phyloP scores from a whole-genome alignment of 37 sponge, comb jelly and placozoan genomes.

The Spongia lamella region DNA sequence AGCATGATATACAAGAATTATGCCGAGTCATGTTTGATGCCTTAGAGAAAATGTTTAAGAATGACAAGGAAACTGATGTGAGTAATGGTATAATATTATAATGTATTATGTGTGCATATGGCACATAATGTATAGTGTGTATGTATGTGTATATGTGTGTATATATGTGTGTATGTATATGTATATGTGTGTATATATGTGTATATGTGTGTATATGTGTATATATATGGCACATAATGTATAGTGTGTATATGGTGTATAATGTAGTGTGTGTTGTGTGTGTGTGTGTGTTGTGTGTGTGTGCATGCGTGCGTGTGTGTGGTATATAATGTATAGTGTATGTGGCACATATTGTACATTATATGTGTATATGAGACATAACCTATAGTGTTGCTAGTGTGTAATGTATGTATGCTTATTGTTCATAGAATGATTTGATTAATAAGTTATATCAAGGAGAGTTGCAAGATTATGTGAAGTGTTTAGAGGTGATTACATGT shows the following conservation, averaged over 20 bases:
- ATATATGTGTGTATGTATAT: too few species aligned
- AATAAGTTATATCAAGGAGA: slow-evolving; percentile 88
- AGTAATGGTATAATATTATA: not conserved
- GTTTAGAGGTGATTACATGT: slow-evolving; percentile 56
- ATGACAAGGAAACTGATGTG: slow-evolving; percentile 46
- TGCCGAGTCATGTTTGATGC: slow-evolving; percentile 98
- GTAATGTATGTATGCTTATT: not conserved
- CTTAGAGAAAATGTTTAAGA: slow-evolving; percentile 78
- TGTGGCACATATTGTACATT: too few species aligned
- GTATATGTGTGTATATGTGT: too few species aligned
- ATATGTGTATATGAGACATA: too few species aligned
- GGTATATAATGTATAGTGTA: too few species aligned
- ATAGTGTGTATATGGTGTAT: too few species aligned
- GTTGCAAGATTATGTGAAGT: slow-evolving; percentile 94
- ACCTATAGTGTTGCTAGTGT: too few species aligned
- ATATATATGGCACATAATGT: too few species aligned
- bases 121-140: not conserved
- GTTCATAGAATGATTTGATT: slow-evolving; percentile 64
- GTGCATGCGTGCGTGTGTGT: too few species aligned
- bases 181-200: too few species aligned
- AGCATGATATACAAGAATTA: slow-evolving; percentile 95
- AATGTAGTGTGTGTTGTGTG: too few species aligned
- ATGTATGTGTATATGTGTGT: not conserved
- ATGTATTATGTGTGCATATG: not conserved
- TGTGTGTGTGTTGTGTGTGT: too few species aligned